A percentile compares a stretch with the other conserved stretches of the same genome.
Conservation (phyloP, 2,797 vertebrate genomes). For the Austrolebias charrua region DNA sequence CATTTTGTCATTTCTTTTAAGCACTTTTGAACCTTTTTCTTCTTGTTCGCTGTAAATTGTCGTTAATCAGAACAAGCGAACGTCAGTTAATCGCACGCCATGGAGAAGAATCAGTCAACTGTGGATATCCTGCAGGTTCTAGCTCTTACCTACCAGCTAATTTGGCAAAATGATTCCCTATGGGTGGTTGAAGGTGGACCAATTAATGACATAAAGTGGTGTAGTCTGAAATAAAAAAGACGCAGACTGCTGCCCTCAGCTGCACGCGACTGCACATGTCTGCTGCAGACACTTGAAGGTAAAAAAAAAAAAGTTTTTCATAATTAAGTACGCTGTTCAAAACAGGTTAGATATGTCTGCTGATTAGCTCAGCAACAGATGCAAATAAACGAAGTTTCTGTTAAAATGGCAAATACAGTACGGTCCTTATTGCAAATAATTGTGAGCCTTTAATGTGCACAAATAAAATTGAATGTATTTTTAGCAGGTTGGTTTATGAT, state of each 20-base stretch:
- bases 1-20: conserved; percentile 21
- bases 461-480: too few species aligned
- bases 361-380: background rate
- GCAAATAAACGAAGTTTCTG: background rate
- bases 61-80: conserved; percentile 11
- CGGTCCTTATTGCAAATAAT: too few species aligned
- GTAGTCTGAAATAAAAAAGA: conserved; percentile 18
- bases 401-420: too few species aligned
- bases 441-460: too few species aligned
- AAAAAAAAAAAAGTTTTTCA: background rate
- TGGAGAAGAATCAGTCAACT: conserved; percentile 20
- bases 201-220: conserved; percentile 30
- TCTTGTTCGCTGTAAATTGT: conserved; percentile 11
- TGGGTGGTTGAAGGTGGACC: conserved; percentile 15
- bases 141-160: conserved; percentile 16
- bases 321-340: background rate
- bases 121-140: conserved; percentile 21
- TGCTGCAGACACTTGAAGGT: background rate
- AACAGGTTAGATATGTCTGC: background rate
- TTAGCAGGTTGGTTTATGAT: too few species aligned
- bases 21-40: background rate
- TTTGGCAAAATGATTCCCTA: conserved; percentile 33
- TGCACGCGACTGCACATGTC: conserved; percentile 15
- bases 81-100: conserved; percentile 8
- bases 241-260: conserved; percentile 1